phyloP scores from a whole-genome alignment of 2,797 vertebrate genomes.

The Cirrhinus mrigala region DNA sequence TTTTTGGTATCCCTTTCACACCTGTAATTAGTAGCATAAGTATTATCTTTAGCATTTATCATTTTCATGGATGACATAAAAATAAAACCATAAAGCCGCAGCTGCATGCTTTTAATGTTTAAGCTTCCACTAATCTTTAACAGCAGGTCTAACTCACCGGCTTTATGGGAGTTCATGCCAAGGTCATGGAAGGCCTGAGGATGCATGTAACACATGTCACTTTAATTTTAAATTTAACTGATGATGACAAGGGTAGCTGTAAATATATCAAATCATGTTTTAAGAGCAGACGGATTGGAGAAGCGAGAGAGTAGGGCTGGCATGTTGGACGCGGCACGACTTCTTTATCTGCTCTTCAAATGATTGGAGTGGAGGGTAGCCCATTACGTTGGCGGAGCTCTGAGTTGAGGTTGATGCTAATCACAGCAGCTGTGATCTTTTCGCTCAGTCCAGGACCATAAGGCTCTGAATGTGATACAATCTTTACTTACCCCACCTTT shows the following conservation, averaged over 20 bases:
- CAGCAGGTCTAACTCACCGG: slow-evolving; percentile 23
- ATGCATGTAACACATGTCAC: slow-evolving; percentile 30
- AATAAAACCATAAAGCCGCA: neutral
- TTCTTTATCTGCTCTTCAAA: slow-evolving; percentile 59
- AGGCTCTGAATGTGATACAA: slow-evolving; percentile 44
- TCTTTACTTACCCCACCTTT: slow-evolving; percentile 30
- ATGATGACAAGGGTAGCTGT: slow-evolving; percentile 14
- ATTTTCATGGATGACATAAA: slow-evolving; percentile 11
- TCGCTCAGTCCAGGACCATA: slow-evolving; percentile 31
- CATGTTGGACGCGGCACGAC: slow-evolving; percentile 35
- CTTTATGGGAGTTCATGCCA: slow-evolving; percentile 31
- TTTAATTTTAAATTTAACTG: slow-evolving; percentile 8
- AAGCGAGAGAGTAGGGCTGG: slow-evolving; percentile 32
- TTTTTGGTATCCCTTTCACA: neutral
- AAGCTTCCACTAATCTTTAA: slow-evolving; percentile 27
- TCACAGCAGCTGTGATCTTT: slow-evolving; percentile 55
- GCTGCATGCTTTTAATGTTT: slow-evolving; percentile 22
- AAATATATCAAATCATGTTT: slow-evolving; percentile 31
- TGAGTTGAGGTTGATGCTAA: slow-evolving; percentile 57
- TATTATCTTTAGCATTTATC: slow-evolving; percentile 15
- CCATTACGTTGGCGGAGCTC: slow-evolving; percentile 56
- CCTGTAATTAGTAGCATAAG: neutral
- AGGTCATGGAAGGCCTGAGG: slow-evolving; percentile 21
- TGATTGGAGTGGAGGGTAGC: slow-evolving; percentile 63
- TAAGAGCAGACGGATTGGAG: slow-evolving; percentile 6